Percentiles rank a stretch among this genome's conserved stretches.
These are phyloP conservation scores for Gnathonemus longibarbis DNA, from an alignment of 2,113 vertebrate species.

Conservation along the genomic window DNA sequence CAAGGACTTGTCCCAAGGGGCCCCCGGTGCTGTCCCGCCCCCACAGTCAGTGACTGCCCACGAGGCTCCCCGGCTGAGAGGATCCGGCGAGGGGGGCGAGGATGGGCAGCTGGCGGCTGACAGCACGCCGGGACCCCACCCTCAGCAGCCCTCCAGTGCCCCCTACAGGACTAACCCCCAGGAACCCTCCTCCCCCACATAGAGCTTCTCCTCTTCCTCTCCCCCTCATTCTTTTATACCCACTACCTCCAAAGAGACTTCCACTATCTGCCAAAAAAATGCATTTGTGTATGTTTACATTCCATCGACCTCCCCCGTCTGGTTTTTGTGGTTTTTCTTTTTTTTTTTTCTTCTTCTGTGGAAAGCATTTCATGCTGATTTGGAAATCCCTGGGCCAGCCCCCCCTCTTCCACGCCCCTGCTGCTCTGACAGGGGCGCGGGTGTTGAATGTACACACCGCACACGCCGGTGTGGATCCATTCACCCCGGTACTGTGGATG, in stretches of 20 bases:
- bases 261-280: slow-evolving; percentile 60
- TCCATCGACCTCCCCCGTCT: slow-evolving; percentile 26
- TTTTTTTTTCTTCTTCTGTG: too few relatives aligned
- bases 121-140: slow-evolving; percentile 22
- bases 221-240: slow-evolving; percentile 28
- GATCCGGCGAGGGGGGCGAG: slow-evolving; percentile 30
- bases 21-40: slow-evolving; percentile 20
- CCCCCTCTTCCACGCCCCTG: slow-evolving; percentile 1
- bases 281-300: slow-evolving; percentile 61
- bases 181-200: slow-evolving; percentile 47
- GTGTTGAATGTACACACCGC: slow-evolving; percentile 17
- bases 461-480: neutral
- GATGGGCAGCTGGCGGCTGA: slow-evolving; percentile 34
- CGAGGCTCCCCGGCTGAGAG: slow-evolving; percentile 34
- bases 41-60: slow-evolving; percentile 45
- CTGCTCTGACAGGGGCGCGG: neutral
- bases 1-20: slow-evolving; percentile 30
- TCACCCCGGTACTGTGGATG: neutral
- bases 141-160: slow-evolving; percentile 48
- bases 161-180: slow-evolving; percentile 61
- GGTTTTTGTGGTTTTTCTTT: neutral
- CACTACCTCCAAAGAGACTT: slow-evolving; percentile 65
- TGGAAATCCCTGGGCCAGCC: slow-evolving; percentile 15
- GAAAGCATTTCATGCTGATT: slow-evolving; percentile 15
- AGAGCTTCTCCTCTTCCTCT: slow-evolving; percentile 22